These are phyloP conservation scores for Mycteria americana DNA, from an alignment of 2,797 vertebrate species.

Conservation along the genomic window DNA sequence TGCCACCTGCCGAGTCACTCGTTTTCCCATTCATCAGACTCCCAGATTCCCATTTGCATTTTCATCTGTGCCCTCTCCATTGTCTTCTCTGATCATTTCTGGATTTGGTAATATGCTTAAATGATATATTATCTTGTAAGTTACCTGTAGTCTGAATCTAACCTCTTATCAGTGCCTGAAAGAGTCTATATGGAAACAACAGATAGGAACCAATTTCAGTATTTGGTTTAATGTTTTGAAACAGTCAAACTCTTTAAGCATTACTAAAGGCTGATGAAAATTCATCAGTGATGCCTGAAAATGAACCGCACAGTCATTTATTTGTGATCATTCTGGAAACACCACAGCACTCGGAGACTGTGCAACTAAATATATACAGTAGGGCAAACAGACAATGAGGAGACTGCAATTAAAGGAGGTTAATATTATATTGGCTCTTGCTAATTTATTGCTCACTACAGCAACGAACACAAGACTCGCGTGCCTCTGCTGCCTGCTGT, in stretches of 20 bases:
- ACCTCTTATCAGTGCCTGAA: background rate
- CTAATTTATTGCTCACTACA: conserved; percentile 39
- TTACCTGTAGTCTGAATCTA: background rate
- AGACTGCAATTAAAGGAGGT: conserved; percentile 61
- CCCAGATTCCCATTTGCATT: background rate
- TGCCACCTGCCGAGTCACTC: background rate
- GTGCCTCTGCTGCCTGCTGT: background rate
- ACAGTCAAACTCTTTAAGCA: background rate
- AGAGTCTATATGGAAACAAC: background rate
- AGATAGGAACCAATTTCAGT: background rate
- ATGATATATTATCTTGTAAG: background rate
- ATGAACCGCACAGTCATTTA: background rate
- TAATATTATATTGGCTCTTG: conserved; percentile 42
- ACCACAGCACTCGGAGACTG: background rate
- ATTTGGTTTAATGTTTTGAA: background rate
- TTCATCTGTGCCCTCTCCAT: background rate
- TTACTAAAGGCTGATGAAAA: background rate
- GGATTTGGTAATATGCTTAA: background rate
- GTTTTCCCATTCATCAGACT: background rate
- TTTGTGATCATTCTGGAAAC: background rate
- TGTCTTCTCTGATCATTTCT: background rate
- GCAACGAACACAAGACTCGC: background rate
- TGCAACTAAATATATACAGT: conserved; percentile 31
- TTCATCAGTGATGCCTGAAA: background rate
- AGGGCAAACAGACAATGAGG: background rate